Conservation (phyloP, 2,888 invertebrate genomes). For the Drosophila emarginata region DNA sequence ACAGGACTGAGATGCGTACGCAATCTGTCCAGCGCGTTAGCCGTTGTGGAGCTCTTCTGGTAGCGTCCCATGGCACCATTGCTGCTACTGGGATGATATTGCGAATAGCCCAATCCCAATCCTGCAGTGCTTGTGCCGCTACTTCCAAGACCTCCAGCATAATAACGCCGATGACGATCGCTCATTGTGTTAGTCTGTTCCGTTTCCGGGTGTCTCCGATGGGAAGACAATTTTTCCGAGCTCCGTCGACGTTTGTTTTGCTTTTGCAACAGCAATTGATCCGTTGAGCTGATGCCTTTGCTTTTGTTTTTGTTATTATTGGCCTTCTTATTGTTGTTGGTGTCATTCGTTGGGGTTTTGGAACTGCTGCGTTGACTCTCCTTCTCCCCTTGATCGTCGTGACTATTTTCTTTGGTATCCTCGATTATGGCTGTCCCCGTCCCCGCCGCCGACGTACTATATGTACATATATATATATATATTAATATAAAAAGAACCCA, state of each 20-base stretch:
- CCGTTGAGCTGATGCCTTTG: slow-evolving; percentile 20
- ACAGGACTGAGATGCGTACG: slow-evolving; percentile 82
- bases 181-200: slow-evolving; percentile 72
- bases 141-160: slow-evolving; percentile 65
- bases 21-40: slow-evolving; percentile 81
- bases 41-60: slow-evolving; percentile 78
- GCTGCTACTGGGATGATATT: slow-evolving; percentile 46
- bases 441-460: slow-evolving; percentile 55
- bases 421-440: slow-evolving; percentile 45
- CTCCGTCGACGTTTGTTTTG: slow-evolving; percentile 66
- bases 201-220: slow-evolving; percentile 56
- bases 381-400: slow-evolving; percentile 50
- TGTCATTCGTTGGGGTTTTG: slow-evolving; percentile 71
- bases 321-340: slow-evolving; percentile 37
- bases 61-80: slow-evolving; percentile 67
- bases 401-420: slow-evolving; percentile 48
- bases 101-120: slow-evolving; percentile 49
- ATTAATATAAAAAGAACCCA: slow-evolving; percentile 59
- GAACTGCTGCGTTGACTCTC: slow-evolving; percentile 37
- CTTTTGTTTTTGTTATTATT: slow-evolving; percentile 40
- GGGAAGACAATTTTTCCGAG: slow-evolving; percentile 60
- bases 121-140: slow-evolving; percentile 33
- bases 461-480: slow-evolving; percentile 21
- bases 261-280: slow-evolving; percentile 37
- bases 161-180: slow-evolving; percentile 81